Evolutionary conservation across 1,140 invertebrate genomes (phyloP).

Genomic region (Leptinotarsa undecemlineata): DNA sequence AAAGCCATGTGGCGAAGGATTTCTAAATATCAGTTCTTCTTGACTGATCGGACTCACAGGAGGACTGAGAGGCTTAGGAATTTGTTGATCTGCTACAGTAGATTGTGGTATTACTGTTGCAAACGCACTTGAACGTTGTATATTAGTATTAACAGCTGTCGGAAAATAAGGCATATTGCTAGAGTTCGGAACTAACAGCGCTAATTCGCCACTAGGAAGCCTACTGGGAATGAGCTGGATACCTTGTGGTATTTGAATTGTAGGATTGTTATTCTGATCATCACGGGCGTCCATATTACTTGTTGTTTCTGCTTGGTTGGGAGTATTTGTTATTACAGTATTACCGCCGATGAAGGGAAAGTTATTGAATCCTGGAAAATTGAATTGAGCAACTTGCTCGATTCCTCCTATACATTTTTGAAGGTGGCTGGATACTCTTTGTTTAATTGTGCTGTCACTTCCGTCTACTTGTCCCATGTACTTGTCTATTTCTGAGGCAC

Average conservation of each 20-base stretch:
- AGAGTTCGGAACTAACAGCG: constrained; percentile 63
- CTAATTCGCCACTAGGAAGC: constrained; percentile 66
- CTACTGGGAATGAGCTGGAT: constrained; percentile 68
- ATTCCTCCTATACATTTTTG: constrained; percentile 54
- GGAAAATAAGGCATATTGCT: constrained; percentile 48
- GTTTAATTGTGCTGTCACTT: constrained; percentile 70
- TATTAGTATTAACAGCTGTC: constrained; percentile 10
- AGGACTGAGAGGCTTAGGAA: constrained; percentile 42
- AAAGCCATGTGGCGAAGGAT: constrained; percentile 40
- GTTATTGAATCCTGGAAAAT: constrained; percentile 39
- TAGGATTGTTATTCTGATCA: constrained; percentile 49
- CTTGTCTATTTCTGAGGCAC: constrained; percentile 79
- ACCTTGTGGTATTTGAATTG: constrained; percentile 56
- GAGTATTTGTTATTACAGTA: not conserved
- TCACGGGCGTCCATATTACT: constrained; percentile 29
- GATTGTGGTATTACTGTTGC: constrained; percentile 48
- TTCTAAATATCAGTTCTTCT: constrained; percentile 25
- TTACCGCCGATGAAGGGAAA: constrained; percentile 33
- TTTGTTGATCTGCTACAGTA: not conserved
- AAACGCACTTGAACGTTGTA: constrained; percentile 50
- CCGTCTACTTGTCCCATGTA: constrained; percentile 63
- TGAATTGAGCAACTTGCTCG: constrained; percentile 48
- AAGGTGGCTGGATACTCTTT: constrained; percentile 73
- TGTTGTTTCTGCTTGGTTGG: constrained; percentile 16
- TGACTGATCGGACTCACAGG: constrained; percentile 45